Conservation (phyloP, 2,888 invertebrate species). For the Lingula anatina region DNA sequence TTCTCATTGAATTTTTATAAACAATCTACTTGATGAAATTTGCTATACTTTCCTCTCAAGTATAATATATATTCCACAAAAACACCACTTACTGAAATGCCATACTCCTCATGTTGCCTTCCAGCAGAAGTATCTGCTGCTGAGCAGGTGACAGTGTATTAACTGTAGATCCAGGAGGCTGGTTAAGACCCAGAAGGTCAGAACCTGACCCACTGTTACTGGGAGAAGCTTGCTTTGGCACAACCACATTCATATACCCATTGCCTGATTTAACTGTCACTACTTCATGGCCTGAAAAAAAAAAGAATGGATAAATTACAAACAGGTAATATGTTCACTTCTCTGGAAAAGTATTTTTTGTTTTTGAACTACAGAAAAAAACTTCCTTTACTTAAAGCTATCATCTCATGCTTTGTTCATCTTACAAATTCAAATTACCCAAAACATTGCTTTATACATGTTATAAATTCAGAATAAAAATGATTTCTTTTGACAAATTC, state of each 20-base stretch:
- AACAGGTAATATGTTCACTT: background rate
- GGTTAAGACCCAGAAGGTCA: conserved; percentile 32
- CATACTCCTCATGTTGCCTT: conserved; percentile 6
- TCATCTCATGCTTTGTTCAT: too few species aligned
- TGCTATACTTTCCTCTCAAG: background rate
- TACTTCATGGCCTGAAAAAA: conserved; percentile 29
- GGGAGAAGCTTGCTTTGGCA: conserved; percentile 14
- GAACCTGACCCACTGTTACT: conserved; percentile 26
- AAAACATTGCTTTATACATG: too few species aligned
- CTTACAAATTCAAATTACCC: too few species aligned
- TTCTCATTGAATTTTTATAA: background rate
- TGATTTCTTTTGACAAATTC: too few species aligned
- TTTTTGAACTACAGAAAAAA: conserved; percentile 1
- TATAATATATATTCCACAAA: background rate
- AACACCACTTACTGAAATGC: conserved; percentile 12
- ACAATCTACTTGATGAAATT: background rate
- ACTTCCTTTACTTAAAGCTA: conserved; percentile 4
- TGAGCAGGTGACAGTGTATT: too few species aligned
- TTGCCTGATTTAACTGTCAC: conserved; percentile 18
- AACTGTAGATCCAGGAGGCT: too few species aligned
- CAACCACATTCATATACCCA: conserved; percentile 22
- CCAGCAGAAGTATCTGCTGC: conserved; percentile 2
- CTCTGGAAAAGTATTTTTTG: too few species aligned
- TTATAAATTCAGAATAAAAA: too few species aligned
- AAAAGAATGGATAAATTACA: background rate